Evolutionary conservation across 2,797 vertebrate genomes (phyloP), one percentile per base, ranked within the genome.

Genomic region (Erithacus rubecula): DNA sequence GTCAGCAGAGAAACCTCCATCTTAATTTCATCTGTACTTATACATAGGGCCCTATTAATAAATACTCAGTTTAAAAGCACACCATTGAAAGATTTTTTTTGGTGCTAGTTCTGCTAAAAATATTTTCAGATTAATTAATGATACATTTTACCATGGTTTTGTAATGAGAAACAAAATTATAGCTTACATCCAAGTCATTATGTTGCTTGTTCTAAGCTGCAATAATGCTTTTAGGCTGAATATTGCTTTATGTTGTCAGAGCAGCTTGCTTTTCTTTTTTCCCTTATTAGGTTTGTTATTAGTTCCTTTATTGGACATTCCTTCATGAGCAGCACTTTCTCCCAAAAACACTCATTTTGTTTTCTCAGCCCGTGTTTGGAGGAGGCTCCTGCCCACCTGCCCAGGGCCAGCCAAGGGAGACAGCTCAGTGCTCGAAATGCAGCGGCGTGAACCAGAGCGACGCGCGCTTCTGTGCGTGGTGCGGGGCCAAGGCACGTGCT

Each of bases 391-490:
- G 94, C 26, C 93, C 96, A 14, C 86, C 96, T 47, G 64, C 68
- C 5, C 94, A 88, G 12, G 90, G 81, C 69, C 95, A 89, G 51
- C 93, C 91, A 13, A 63, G 87, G 58, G 98, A 97, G 95, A 98
- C 69, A 76, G 53, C 97, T 69, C 93, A 63, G 20, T 99, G 99
- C 95, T 98, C 98, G 65, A 98, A 97, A 36, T 99, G 99, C 95
- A 94, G 89, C 19, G 95, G 96, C 4, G 24, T 94, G 34, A 99
- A 99, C 92, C 94, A 70, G 32, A 39, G 60, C 0, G 96, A 98
- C 4, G 98, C 98, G 23, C 95, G 93, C 88, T 99, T 98, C 98
- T 99, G 99, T 11, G 98, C 98, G 97, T 98, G 98, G 98, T 99
- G 98, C 41, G 98, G 98, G 71, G 95, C 97, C 70, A 98, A 97